Conservation (phyloP, 1,140 invertebrate genomes). For the Drosophila nebulosa region DNA sequence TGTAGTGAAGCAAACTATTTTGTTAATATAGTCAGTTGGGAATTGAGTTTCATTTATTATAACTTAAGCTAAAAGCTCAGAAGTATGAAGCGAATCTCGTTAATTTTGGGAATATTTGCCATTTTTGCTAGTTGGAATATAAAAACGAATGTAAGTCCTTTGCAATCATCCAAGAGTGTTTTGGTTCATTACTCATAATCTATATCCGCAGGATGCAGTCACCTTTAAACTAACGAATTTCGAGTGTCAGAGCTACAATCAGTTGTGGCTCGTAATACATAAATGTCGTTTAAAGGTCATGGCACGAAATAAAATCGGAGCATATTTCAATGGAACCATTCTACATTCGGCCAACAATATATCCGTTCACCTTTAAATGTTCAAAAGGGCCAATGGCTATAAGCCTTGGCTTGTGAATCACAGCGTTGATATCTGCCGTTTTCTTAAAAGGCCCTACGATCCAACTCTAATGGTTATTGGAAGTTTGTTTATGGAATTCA, state of each 20-base stretch:
- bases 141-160: neutral
- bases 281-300: neutral
- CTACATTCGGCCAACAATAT: neutral
- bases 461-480: neutral
- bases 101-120: too few relatives aligned
- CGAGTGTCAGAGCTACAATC: neutral
- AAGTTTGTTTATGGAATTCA: neutral
- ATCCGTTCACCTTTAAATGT: neutral
- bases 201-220: neutral
- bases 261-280: neutral
- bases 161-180: neutral
- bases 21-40: too few relatives aligned
- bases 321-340: neutral
- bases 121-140: too few relatives aligned
- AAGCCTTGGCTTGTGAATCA: neutral
- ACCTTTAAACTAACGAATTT: neutral
- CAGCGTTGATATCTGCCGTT: neutral
- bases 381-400: neutral
- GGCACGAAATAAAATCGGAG: neutral
- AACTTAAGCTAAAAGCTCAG: too few relatives aligned
- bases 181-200: too few relatives aligned
- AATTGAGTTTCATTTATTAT: too few relatives aligned
- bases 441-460: neutral
- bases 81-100: too few relatives aligned
- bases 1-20: too few relatives aligned